A percentile compares a stretch with the other conserved stretches of the same genome.
Evolutionary conservation across 2,113 vertebrate species (phyloP).

Genomic region (Rhinogobius similis): DNA sequence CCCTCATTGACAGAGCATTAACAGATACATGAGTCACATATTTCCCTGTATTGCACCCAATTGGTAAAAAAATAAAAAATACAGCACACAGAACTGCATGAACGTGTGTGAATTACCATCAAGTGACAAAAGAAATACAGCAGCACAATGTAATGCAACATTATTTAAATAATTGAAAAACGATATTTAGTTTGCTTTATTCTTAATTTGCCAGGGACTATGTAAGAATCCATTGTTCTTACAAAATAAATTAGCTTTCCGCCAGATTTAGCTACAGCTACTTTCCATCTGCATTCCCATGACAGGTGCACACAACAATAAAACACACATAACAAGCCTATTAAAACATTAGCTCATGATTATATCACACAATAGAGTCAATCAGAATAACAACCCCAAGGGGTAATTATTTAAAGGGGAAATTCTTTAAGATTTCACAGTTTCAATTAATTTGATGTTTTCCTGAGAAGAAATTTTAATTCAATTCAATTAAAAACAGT

Average conservation of each 20-base stretch:
- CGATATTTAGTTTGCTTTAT: not conserved
- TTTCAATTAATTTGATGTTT: too few species aligned
- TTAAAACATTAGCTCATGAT: not conserved
- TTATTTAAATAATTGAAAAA: too few species aligned
- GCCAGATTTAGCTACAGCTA: not conserved
- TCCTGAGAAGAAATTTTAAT: too few species aligned
- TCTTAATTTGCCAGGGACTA: not conserved
- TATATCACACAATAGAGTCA: too few species aligned
- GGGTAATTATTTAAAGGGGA: too few species aligned
- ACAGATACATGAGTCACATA: not conserved
- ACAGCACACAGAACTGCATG: not conserved
- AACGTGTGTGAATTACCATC: not conserved
- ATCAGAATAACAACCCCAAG: too few species aligned
- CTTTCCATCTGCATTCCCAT: not conserved
- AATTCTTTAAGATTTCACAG: too few species aligned
- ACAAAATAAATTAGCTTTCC: not conserved
- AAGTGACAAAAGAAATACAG: too few species aligned
- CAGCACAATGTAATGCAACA: too few species aligned
- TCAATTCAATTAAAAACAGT: not conserved
- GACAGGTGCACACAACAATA: not conserved
- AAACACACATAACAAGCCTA: not conserved
- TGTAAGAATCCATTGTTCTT: not conserved
- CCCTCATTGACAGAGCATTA: not conserved
- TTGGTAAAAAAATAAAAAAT: not conserved
- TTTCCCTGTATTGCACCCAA: constrained; percentile 12